Base-by-base conservation (phyloP, 1,140 invertebrate genomes). In the Neodiprion fabricii region DNA sequence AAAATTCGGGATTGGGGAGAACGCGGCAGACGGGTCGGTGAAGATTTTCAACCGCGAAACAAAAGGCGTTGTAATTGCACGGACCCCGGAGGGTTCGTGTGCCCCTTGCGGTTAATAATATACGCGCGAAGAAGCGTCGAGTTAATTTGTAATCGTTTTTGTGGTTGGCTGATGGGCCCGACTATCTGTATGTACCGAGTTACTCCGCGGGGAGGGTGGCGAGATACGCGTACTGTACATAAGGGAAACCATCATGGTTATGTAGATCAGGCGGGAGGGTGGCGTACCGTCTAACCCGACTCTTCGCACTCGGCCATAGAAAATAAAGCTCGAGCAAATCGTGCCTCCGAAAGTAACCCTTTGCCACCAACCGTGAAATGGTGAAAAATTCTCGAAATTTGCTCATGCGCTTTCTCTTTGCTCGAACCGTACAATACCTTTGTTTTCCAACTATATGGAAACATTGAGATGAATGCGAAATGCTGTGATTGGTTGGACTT, bases 41-140 rank as follows among this genome's bases (percentile, higher is more conserved):
- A 76, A 65, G 61, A 67, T 67, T n/a, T 23, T 79, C 80, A 79
- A 84, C 84, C 75, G 81, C 79, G 82, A 87, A 85, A 87, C 86
- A 87, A 87, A 87, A 83, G 85, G 80, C 82, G 80, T 78, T 84
- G 86, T 88, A 86, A 88, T 87, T 86, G 84, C 81, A 82, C 80
- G 74, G 76, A 77, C 79, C 80, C 48, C 7, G 80, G 83, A 80
- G 80, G 53, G 53, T 61, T 10, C 1, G n/a, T 68, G 11, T 28
- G 72, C 70, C 61, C 17, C 70, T 75, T 40, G 65, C 70, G 66
- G 83, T 82, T 84, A 84, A 85, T 85, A 85, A 84, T 81, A 79
- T 40, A 84, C 81, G 80, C 79, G 79, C 78, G 76, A 84, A 85
- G 79, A 80, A 85, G 78, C 75, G 81, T 67, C 72, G 75, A 83